Conservation (phyloP, 2,113 vertebrate genomes). For the Stomatorhinus ivindoensis region DNA sequence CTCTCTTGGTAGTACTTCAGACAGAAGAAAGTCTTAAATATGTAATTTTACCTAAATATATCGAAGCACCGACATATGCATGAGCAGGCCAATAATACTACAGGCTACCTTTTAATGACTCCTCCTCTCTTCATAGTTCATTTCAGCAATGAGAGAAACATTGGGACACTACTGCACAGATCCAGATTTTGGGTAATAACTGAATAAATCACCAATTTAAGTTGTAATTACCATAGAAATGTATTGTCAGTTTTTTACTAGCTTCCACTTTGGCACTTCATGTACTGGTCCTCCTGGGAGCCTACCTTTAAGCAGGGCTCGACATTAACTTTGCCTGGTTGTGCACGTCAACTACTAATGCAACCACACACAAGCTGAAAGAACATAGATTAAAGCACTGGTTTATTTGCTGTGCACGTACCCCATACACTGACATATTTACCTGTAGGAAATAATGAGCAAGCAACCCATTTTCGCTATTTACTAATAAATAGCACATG, state of each 20-base stretch:
- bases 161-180: not conserved
- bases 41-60: conserved; percentile 18
- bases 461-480: not conserved
- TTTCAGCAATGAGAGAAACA: not conserved
- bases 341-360: not conserved
- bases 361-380: not conserved
- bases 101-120: not conserved
- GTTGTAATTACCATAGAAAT: not conserved
- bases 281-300: not conserved
- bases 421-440: not conserved
- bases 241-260: not conserved
- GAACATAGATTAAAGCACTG: not conserved
- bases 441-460: not conserved
- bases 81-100: not conserved
- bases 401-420: not conserved
- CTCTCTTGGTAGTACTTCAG: not conserved
- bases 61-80: not conserved
- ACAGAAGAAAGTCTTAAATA: conserved; percentile 14
- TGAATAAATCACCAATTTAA: not conserved
- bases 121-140: not conserved
- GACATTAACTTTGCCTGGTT: not conserved
- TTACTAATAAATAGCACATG: not conserved
- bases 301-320: not conserved
- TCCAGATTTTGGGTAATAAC: not conserved
- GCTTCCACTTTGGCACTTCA: not conserved